Percentiles rank a stretch among this genome's conserved stretches.
These are phyloP conservation scores for Illadopsis cleaveri DNA, from an alignment of 2,113 vertebrate species.

Conservation along the genomic window DNA sequence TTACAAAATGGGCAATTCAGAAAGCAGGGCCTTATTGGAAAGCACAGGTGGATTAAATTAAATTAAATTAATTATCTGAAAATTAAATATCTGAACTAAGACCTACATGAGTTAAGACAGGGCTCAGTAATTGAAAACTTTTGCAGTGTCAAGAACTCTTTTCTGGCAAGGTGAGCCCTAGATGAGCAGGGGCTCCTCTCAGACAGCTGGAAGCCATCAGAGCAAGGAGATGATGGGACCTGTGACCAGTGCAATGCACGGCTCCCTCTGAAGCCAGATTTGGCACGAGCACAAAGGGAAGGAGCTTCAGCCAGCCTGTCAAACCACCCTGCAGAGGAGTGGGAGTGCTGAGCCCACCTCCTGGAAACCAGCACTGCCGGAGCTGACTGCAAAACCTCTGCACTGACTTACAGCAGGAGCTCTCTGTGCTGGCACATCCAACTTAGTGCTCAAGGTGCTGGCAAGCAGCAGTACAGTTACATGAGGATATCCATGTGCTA, in stretches of 20 bases:
- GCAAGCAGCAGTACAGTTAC: neutral
- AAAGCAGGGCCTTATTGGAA: neutral
- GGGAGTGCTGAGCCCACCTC: neutral
- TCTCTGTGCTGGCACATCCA: neutral
- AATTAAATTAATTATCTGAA: neutral
- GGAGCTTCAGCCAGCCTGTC: neutral
- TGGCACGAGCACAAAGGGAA: neutral
- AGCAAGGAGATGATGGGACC: neutral
- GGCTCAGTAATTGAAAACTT: neutral
- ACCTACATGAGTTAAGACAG: neutral
- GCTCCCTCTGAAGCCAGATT: neutral
- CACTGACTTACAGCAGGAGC: neutral
- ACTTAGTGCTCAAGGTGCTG: neutral
- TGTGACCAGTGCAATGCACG: accelerated
- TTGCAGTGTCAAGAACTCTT: neutral
- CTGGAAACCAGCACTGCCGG: neutral
- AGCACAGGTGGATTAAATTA: neutral
- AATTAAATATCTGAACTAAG: neutral
- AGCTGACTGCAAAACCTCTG: neutral
- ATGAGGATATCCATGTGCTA: neutral
- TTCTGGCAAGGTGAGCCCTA: neutral
- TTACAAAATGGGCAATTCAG: neutral
- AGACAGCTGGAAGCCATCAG: neutral
- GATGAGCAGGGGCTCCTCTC: neutral
- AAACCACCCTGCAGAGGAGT: neutral